Conservation (phyloP, 1,140 invertebrate species). For the Brachionus angularis region DNA sequence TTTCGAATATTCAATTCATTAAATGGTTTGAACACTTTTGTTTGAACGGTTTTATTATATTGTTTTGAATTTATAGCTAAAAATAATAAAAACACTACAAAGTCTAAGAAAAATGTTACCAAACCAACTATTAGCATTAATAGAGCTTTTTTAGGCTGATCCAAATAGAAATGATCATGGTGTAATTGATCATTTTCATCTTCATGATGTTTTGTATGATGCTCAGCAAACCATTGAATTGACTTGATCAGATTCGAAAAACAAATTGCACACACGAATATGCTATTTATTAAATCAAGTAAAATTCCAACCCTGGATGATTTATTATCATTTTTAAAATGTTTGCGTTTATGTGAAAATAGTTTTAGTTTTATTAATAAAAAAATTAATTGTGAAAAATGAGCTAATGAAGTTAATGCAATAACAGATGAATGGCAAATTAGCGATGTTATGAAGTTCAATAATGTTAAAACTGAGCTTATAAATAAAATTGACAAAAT, state of each 20-base stretch:
- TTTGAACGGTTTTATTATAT: background rate
- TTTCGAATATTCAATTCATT: conserved; percentile 16
- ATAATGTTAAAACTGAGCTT: background rate
- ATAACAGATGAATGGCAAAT: conserved; percentile 9
- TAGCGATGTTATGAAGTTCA: background rate
- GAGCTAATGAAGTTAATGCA: background rate
- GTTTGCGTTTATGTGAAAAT: background rate
- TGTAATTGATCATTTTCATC: background rate
- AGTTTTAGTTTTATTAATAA: conserved; percentile 4
- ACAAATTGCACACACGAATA: conserved; percentile 22
- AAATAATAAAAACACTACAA: conserved; percentile 9
- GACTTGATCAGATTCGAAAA: conserved; percentile 26
- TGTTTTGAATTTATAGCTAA: background rate
- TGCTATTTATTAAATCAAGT: conserved; percentile 18
- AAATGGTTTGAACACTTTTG: conserved; percentile 1
- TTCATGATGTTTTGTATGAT: background rate
- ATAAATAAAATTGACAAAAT: background rate
- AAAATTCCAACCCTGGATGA: conserved; percentile 5
- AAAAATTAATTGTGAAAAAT: conserved; percentile 8
- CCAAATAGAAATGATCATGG: background rate
- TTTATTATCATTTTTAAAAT: background rate
- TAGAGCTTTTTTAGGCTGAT: background rate
- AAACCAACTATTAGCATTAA: background rate
- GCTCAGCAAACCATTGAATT: background rate
- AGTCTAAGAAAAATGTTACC: background rate